phyloP scores from a whole-genome alignment of 2,888 invertebrate genomes.

The Macrosiphum euphorbiae region DNA sequence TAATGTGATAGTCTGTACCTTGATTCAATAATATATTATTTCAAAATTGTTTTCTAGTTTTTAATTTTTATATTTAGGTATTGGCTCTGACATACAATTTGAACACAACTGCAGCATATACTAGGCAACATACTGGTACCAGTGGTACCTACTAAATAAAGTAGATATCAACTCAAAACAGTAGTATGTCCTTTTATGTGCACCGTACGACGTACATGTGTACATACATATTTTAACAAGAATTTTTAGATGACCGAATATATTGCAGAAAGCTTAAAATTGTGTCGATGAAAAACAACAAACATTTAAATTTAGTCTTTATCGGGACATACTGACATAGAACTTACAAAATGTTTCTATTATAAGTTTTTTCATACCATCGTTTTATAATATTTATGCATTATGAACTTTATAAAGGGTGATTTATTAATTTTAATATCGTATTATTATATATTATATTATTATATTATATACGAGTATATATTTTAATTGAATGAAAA shows the following conservation, averaged over 20 bases:
- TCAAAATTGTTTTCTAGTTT: neutral
- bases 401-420: no score
- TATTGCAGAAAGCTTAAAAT: neutral
- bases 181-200: neutral
- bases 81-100: neutral
- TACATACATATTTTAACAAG: no score
- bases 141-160: no score
- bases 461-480: neutral
- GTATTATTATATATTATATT: neutral
- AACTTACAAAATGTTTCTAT: neutral
- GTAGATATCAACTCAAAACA: neutral
- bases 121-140: no score
- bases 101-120: neutral
- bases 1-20: neutral
- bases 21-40: neutral
- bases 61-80: neutral
- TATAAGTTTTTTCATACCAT: neutral
- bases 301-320: neutral
- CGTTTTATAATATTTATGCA: no score
- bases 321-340: neutral
- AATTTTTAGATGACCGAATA: neutral
- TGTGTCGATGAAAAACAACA: neutral
- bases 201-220: no score
- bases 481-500: no score
- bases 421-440: neutral